These are phyloP conservation scores for Euzophera pinguis DNA, from an alignment of 2,888 invertebrate genomes.

Conservation along the genomic window DNA sequence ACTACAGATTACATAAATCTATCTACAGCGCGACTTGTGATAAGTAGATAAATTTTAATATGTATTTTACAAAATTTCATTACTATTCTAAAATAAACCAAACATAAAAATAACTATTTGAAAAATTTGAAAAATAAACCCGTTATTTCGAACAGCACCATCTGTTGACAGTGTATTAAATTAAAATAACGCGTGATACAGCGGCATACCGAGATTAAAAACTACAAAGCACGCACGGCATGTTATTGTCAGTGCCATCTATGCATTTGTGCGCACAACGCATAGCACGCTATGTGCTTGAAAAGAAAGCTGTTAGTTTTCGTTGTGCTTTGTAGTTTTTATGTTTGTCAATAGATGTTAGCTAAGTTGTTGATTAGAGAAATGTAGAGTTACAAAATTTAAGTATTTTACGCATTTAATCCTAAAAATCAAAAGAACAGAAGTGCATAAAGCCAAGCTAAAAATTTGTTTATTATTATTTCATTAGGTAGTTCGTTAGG, in stretches of 20 bases:
- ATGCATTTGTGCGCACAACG: constrained; percentile 51
- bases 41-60: no score
- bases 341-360: not conserved
- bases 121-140: no score
- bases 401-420: not conserved
- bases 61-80: no score
- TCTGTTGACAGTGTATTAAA: constrained; percentile 45
- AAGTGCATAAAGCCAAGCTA: no score
- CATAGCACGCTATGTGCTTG: constrained; percentile 25
- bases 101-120: no score
- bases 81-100: no score
- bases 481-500: no score
- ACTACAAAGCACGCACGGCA: constrained; percentile 15
- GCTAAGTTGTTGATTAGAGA: no score
- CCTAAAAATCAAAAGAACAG: not conserved
- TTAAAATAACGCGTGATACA: constrained; percentile 32
- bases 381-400: no score
- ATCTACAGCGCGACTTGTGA: no score
- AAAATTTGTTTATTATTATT: no score
- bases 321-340: not conserved
- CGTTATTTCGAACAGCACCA: constrained; percentile 56
- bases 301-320: not conserved
- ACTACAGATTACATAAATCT: no score
- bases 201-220: constrained; percentile 15
- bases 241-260: constrained; percentile 58